Evolutionary conservation across 2,888 invertebrate genomes (phyloP), one percentile per base, ranked within the genome.

Genomic region (Oxycera nigricornis): DNA sequence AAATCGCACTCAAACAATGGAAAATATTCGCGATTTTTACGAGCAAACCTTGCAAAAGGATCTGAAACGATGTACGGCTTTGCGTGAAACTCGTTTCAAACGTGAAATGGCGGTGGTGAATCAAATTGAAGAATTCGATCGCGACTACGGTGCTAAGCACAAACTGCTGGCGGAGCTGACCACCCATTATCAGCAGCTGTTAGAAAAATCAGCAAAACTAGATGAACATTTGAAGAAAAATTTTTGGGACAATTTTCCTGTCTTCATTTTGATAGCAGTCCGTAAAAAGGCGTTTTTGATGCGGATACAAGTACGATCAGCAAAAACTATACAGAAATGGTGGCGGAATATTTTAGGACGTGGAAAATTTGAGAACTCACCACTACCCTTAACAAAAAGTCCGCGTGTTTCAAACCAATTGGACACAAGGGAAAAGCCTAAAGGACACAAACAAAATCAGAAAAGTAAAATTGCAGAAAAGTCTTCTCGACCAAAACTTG

Each of bases 261-360:
- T 68, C 17, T 9, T 11, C 20, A 22, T 11, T 1, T 0, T n/a
- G 1, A 50, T 50, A 1, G 50, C 46, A 50, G 30, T 3, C 1
- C 14, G 52, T 17, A 50, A 28, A 17, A 17, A 68, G 9, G 6
- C 28, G 4, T 46, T 30, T 26, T 22, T n/a, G 17, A 3, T 1
- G 9, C 22, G 26, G 17, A 14, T n/a, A 1, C 1, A 26, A 11
- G 26, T 20, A 9, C 41, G 28, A 26, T 11, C 1, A 1, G 50
- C 50, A n/a, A 46, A 6, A 9, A 50, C n/a, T 17, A 68, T 68
- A 28, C 68, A 68, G 52, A 46, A 24, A 28, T 68, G 68, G 68
- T 68, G 68, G 68, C 68, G 50, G 1, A 1, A 65, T 6, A 22
- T 55, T 55, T 22, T 22, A 11, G 35, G 11, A 35, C 35, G 6